A percentile compares a stretch with the other conserved stretches of the same genome.
Conservation (phyloP, 2,888 invertebrate genomes). For the Spisula solida region DNA sequence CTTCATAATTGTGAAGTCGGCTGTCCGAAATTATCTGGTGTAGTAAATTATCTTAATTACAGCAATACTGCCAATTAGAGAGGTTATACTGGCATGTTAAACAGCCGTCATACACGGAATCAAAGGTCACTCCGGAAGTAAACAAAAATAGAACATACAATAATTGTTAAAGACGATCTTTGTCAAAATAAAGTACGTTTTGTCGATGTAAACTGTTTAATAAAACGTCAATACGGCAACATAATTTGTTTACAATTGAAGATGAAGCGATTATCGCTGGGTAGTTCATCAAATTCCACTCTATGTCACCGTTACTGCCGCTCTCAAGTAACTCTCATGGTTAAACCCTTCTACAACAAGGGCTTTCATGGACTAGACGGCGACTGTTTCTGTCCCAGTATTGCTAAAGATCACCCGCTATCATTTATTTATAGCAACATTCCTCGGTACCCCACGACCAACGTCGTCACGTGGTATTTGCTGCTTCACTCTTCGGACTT, state of each 20-base stretch:
- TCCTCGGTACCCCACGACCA: conserved; percentile 61
- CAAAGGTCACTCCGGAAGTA: not conserved
- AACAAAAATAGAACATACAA: not conserved
- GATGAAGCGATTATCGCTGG: conserved; percentile 47
- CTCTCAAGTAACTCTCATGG: conserved; percentile 61
- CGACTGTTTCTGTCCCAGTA: conserved; percentile 66
- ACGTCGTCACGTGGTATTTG: conserved; percentile 60
- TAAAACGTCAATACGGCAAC: conserved; percentile 29
- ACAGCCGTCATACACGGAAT: not conserved
- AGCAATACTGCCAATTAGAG: not conserved
- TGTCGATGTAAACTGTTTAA: conserved; percentile 22
- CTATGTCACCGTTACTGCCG: conserved; percentile 55
- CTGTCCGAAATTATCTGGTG: not conserved
- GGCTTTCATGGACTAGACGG: conserved; percentile 64
- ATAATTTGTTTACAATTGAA: conserved; percentile 48
- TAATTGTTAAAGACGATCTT: not conserved
- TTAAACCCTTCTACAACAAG: conserved; percentile 62
- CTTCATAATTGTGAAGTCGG: not conserved
- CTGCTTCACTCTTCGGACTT: conserved; percentile 54
- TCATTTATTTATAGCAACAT: conserved; percentile 71
- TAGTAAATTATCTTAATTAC: not conserved
- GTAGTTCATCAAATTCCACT: conserved; percentile 72
- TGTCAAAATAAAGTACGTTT: not conserved
- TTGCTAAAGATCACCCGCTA: conserved; percentile 58
- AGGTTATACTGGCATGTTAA: not conserved